Evolutionary conservation across 2,797 vertebrate species (phyloP).

Genomic region (Coccyzus lansbergi): DNA sequence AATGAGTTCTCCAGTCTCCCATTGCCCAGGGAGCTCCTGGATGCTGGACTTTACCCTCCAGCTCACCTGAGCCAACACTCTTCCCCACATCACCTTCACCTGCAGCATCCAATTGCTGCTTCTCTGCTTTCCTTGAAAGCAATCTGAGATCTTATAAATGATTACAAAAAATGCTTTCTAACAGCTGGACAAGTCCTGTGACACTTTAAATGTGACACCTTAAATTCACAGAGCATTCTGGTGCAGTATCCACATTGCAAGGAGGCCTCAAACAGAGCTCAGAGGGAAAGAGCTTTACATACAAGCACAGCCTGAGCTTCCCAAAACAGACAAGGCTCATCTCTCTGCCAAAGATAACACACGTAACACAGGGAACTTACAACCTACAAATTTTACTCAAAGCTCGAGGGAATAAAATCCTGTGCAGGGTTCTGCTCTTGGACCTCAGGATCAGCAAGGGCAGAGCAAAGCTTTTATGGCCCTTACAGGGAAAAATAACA

Average conservation of each 20-base stretch:
- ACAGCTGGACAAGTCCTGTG: neutral
- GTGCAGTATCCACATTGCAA: neutral
- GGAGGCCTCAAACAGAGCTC: neutral
- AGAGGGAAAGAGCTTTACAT: neutral
- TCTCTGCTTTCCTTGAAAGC: neutral
- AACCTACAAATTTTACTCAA: constrained; percentile 2
- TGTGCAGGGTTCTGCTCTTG: neutral
- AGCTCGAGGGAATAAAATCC: constrained; percentile 6
- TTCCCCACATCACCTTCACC: neutral
- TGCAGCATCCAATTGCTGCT: neutral
- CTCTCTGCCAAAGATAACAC: constrained; percentile 32
- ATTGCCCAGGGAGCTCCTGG: rapidly evolving
- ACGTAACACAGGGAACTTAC: neutral
- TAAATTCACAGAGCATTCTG: neutral
- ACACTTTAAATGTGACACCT: neutral
- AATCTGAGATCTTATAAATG: neutral
- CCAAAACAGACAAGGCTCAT: neutral
- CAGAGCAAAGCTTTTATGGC: neutral
- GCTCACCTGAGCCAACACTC: rapidly evolving
- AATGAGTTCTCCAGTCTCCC: neutral
- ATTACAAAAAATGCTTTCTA: neutral
- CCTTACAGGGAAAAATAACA: rapidly evolving
- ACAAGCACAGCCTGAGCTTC: neutral
- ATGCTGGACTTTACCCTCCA: neutral
- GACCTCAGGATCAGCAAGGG: neutral